Evolutionary conservation across 92 coral and sea anemone genomes (phyloP).

Genomic region (Pocillopora meandrina): DNA sequence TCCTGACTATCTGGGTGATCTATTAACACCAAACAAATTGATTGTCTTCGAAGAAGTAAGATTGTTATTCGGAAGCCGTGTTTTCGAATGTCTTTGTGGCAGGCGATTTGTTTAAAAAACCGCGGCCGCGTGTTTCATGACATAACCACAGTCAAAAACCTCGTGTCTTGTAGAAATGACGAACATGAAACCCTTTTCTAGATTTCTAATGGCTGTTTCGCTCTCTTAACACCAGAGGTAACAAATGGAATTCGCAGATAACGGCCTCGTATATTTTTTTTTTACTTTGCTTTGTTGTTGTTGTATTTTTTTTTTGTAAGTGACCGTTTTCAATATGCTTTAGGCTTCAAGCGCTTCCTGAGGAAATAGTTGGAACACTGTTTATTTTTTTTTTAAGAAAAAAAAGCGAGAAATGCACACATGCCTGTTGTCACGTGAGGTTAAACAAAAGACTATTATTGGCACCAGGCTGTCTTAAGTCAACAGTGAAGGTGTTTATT

Average conservation of each 20-base stretch:
- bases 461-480: slow-evolving; percentile 22
- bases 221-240: slow-evolving; percentile 30
- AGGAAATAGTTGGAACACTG: neutral
- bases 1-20: slow-evolving; percentile 38
- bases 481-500: too few relatives aligned
- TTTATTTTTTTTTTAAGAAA: neutral
- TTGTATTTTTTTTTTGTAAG: neutral
- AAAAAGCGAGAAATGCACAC: neutral
- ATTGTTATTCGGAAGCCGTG: slow-evolving; percentile 16
- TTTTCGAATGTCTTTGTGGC: slow-evolving; percentile 15
- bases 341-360: slow-evolving; percentile 3
- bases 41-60: slow-evolving; percentile 18
- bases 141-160: slow-evolving; percentile 26
- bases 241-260: slow-evolving; percentile 12
- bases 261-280: neutral
- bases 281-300: too few relatives aligned
- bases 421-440: slow-evolving; percentile 27
- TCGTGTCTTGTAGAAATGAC: slow-evolving; percentile 10
- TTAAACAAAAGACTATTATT: neutral
- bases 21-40: slow-evolving; percentile 25
- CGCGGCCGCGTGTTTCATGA: slow-evolving; percentile 49
- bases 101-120: slow-evolving; percentile 31
- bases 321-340: neutral
- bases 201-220: slow-evolving; percentile 27
- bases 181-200: slow-evolving; percentile 16